These are phyloP conservation scores for Ceraclea dissimilis DNA, from an alignment of 2,888 invertebrate genomes.

Conservation along the genomic window DNA sequence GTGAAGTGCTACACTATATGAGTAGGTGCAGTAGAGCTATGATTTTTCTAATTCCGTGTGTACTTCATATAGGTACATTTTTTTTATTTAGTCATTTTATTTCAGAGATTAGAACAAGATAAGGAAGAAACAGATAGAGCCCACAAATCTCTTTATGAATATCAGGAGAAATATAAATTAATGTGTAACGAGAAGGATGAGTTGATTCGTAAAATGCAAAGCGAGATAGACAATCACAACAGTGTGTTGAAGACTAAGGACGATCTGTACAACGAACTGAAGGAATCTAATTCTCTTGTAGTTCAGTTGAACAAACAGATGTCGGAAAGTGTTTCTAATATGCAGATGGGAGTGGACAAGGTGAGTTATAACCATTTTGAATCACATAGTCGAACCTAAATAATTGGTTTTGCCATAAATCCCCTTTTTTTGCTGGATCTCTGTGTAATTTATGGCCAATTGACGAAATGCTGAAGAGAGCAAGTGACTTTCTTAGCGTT, in stretches of 20 bases:
- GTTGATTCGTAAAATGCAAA: slow-evolving; percentile 38
- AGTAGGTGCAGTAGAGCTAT: too few species aligned
- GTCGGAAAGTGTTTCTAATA: slow-evolving; percentile 52
- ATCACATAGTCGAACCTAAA: background rate
- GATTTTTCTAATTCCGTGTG: too few species aligned
- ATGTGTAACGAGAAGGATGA: slow-evolving; percentile 45
- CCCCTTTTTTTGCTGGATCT: too few species aligned
- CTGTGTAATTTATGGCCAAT: too few species aligned
- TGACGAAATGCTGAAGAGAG: too few species aligned
- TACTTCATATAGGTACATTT: too few species aligned
- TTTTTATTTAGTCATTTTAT: slow-evolving; percentile 7
- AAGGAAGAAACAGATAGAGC: slow-evolving; percentile 69
- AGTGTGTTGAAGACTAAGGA: slow-evolving; percentile 33
- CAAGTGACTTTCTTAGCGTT: too few species aligned
- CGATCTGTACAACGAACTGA: slow-evolving; percentile 40
- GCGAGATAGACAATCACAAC: slow-evolving; percentile 34
- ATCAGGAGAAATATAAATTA: slow-evolving; percentile 56
- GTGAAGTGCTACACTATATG: too few species aligned
- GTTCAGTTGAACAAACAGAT: slow-evolving; percentile 50
- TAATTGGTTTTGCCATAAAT: background rate
- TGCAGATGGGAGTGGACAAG: slow-evolving; percentile 49
- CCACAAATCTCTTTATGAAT: slow-evolving; percentile 58
- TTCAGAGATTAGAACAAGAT: slow-evolving; percentile 48
- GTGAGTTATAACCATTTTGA: slow-evolving; percentile 31
- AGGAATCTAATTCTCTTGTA: slow-evolving; percentile 44